Conservation (phyloP, 2,888 invertebrate genomes). For the Lucinisca nassula region DNA sequence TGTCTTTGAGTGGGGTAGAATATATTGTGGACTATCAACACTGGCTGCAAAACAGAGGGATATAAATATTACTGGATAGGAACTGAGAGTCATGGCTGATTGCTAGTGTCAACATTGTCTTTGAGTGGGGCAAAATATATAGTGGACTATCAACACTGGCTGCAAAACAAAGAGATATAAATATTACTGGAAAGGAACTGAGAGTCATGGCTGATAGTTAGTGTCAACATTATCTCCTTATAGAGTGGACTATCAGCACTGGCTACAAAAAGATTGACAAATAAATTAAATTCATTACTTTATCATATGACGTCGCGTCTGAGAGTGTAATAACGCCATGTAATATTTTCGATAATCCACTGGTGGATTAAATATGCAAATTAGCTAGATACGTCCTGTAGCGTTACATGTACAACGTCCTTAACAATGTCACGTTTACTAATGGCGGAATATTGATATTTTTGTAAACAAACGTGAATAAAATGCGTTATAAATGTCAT, state of each 20-base stretch:
- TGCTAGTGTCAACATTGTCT: slow-evolving; percentile 95
- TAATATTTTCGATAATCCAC: too few species aligned
- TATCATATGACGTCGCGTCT: too few species aligned
- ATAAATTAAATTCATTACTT: too few species aligned
- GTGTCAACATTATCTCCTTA: slow-evolving; percentile 96
- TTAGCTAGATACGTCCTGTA: too few species aligned
- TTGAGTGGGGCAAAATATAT: slow-evolving; percentile 95
- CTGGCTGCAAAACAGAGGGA: too few species aligned
- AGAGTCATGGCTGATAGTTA: slow-evolving; percentile 96
- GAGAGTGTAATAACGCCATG: too few species aligned
- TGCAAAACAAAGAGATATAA: slow-evolving; percentile 59
- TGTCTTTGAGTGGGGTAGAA: slow-evolving; percentile 95
- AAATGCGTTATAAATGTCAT: too few species aligned
- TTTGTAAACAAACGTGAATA: too few species aligned
- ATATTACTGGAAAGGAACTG: slow-evolving; percentile 91
- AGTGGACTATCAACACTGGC: slow-evolving; percentile 90
- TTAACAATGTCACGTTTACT: too few species aligned
- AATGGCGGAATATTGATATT: too few species aligned
- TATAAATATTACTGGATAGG: slow-evolving; percentile 95
- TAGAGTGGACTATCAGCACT: slow-evolving; percentile 91
- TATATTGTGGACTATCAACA: slow-evolving; percentile 92
- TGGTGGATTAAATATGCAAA: too few species aligned
- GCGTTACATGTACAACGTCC: too few species aligned
- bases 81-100: slow-evolving; percentile 97
- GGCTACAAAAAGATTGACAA: slow-evolving; percentile 80